Base-by-base conservation (phyloP, 2,113 vertebrate genomes). In the Phodopus roborovskii region DNA sequence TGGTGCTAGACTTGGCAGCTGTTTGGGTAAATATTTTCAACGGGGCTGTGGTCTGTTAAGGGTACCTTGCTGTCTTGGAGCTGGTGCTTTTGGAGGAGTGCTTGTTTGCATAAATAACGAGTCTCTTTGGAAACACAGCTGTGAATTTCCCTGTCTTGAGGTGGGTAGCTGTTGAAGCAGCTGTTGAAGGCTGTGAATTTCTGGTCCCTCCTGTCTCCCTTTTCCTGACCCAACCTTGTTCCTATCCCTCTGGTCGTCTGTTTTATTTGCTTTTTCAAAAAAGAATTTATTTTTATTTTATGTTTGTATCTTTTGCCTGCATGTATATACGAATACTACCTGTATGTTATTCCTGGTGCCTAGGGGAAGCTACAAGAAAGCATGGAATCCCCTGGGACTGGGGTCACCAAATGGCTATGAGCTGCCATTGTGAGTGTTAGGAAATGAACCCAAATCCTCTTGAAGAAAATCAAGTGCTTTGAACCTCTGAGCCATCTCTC, bases 1-100 rank as follows among this genome's bases (percentile, higher is more conserved):
- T 74, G 60, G 88, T 92, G 94, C 60, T 53, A 92, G 45, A 92
- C 77, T 96, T 96, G 88, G 94, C 86, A 45, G 92, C 42, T 88
- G 20, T 62, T 58, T 85, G n/a, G 71, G 86, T 91, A 90, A 86
- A 79, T 91, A 82, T 82, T 96, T 86, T 48, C 66, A 78, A 91
- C 48, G n/a, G 70, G 50, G 7, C 70, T 13, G 62, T 9, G 48
- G 56, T 53, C 68, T 60, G 19, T 45, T 26, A 15, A 48, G 75
- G 78, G 68, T 13, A 22, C 89, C 26, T 78, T 39, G 42, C 92
- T 58, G 74, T 93, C 90, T 50, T 42, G 15, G 30, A 85, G 68
- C 73, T 12, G 19, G 45, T 6, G 33, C 45, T 0, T 42, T 1
- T 48, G 74, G 53, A 42, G 89, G 36, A 42, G 12, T 0, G 50